phyloP scores from a whole-genome alignment of 2,797 vertebrate genomes.

The Trachurus trachurus region DNA sequence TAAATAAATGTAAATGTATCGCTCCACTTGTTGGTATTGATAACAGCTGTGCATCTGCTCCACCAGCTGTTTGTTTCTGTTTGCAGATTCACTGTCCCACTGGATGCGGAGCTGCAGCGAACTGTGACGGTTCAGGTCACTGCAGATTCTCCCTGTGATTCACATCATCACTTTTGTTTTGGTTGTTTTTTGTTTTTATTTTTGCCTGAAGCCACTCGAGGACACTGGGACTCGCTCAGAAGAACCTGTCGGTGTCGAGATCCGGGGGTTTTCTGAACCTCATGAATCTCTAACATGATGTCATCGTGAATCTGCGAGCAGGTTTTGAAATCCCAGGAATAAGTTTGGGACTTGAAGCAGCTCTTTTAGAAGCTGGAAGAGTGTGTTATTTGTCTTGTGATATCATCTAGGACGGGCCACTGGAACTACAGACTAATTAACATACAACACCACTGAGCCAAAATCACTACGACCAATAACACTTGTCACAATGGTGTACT shows the following conservation, averaged over 20 bases:
- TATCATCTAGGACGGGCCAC: too few relatives aligned
- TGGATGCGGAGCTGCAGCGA: conserved; percentile 34
- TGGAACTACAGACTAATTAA: too few relatives aligned
- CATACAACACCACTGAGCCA: too few relatives aligned
- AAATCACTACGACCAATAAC: too few relatives aligned
- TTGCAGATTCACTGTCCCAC: conserved; percentile 10
- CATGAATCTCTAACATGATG: background rate
- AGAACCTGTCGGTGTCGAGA: background rate
- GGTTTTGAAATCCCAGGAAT: background rate
- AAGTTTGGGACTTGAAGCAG: background rate
- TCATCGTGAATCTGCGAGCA: background rate
- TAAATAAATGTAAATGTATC: too few relatives aligned
- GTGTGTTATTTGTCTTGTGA: background rate
- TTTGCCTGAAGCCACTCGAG: conserved; percentile 17
- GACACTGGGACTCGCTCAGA: conserved; percentile 11
- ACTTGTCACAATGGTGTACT: too few relatives aligned
- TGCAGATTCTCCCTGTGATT: conserved; percentile 33
- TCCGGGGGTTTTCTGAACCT: background rate
- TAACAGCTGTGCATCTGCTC: conserved; percentile 24
- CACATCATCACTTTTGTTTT: background rate
- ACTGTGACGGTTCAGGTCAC: conserved; percentile 34
- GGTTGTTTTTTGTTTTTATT: background rate
- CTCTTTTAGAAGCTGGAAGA: background rate
- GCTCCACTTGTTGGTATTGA: too few relatives aligned
- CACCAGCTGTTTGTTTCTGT: conserved; percentile 7